Evolutionary conservation across 1,140 invertebrate genomes (phyloP).

Genomic region (Drosophila funebris): DNA sequence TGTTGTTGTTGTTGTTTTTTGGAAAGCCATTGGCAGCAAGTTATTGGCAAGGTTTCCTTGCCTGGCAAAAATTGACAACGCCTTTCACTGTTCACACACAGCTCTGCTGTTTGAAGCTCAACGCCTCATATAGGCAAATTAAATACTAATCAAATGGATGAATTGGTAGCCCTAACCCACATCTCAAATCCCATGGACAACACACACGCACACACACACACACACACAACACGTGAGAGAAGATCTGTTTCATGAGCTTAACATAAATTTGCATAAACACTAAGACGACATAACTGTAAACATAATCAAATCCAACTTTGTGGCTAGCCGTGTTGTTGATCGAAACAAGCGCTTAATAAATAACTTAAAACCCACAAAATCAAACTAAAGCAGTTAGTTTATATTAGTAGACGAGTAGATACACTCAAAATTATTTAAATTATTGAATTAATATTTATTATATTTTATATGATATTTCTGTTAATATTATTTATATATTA

Average conservation of each 20-base stretch:
- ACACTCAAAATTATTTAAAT: not conserved
- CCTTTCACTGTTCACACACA: slow-evolving; percentile 61
- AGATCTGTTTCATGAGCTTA: slow-evolving; percentile 51
- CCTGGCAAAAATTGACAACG: slow-evolving; percentile 53
- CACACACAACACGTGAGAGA: not conserved
- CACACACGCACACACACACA: not conserved
- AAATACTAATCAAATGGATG: slow-evolving; percentile 66
- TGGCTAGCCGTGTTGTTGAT: slow-evolving; percentile 16
- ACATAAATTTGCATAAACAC: slow-evolving; percentile 75
- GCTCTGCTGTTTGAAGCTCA: not conserved
- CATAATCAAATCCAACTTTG: slow-evolving; percentile 56
- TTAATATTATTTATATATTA: not conserved
- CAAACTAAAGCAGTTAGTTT: not conserved
- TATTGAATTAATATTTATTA: not conserved
- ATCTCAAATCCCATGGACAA: slow-evolving; percentile 13
- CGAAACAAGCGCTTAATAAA: slow-evolving; percentile 68
- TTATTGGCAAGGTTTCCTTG: slow-evolving; percentile 74
- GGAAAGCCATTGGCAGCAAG: slow-evolving; percentile 58
- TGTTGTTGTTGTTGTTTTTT: slow-evolving; percentile 37
- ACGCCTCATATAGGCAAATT: slow-evolving; percentile 37
- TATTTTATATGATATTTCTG: too few species aligned
- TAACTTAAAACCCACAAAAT: slow-evolving; percentile 37
- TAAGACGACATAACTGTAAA: slow-evolving; percentile 76
- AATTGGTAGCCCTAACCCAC: slow-evolving; percentile 40
- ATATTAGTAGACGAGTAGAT: not conserved